phyloP scores from a whole-genome alignment of 2,888 invertebrate genomes.

The Drosophila lutescens region DNA sequence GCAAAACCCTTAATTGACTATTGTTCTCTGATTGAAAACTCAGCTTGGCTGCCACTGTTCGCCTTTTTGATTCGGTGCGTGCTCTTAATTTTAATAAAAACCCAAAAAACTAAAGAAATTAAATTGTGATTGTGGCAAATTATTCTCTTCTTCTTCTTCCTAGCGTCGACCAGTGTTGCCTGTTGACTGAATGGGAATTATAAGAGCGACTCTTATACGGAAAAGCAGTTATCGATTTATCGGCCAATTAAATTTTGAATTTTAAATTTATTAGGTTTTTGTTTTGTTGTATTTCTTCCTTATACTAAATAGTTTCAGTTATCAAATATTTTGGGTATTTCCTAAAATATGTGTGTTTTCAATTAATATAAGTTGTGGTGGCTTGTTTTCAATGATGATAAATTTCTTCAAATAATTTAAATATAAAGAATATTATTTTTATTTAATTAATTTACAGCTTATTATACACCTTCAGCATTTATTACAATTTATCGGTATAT shows the following conservation, averaged over 20 bases:
- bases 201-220: not conserved
- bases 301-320: no score
- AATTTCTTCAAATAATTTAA: no score
- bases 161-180: constrained; percentile 55
- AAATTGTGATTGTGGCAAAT: constrained; percentile 77
- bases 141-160: constrained; percentile 61
- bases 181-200: not conserved
- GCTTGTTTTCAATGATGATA: no score
- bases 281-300: accelerated
- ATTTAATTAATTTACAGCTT: no score
- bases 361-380: no score
- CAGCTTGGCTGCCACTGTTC: constrained; percentile 11
- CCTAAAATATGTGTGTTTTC: no score
- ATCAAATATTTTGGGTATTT: no score
- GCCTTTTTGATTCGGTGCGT: constrained; percentile 32
- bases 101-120: constrained; percentile 78
- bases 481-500: not conserved
- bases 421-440: no score
- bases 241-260: not conserved
- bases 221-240: not conserved
- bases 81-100: constrained; percentile 60
- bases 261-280: no score
- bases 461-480: no score
- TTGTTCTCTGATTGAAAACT: constrained; percentile 18
- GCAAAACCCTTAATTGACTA: constrained; percentile 38